Percentiles rank a stretch among this genome's conserved stretches.
phyloP scores from a whole-genome alignment of 2,888 invertebrate species.

The Hetaerina titia region DNA sequence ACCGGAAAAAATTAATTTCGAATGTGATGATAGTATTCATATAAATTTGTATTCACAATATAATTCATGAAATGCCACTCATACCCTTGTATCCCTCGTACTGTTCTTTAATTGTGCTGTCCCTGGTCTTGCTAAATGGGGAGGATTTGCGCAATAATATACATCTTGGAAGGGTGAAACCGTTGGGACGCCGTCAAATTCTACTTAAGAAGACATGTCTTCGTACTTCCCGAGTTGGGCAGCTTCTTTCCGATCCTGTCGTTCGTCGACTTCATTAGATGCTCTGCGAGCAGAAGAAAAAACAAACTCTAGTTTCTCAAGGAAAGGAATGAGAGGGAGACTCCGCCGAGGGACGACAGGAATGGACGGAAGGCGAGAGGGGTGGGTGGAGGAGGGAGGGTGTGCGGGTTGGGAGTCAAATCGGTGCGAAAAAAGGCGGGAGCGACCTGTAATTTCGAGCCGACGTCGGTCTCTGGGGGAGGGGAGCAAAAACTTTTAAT shows the following conservation, averaged over 20 bases:
- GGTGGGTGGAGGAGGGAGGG: neutral
- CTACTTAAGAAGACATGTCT: neutral
- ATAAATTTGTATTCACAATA: no score
- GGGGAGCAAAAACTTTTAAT: conserved; percentile 33
- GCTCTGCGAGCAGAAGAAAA: neutral
- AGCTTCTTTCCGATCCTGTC: neutral
- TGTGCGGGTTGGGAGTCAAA: neutral
- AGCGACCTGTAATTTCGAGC: conserved; percentile 19
- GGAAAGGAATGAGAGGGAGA: neutral
- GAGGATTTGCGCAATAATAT: neutral
- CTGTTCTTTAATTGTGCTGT: no score
- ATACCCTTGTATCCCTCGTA: no score
- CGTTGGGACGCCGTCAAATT: neutral
- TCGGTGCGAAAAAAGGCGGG: neutral
- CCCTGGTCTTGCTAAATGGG: no score
- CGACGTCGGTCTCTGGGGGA: neutral
- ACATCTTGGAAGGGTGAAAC: neutral
- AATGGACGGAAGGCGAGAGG: no score
- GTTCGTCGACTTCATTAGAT: neutral
- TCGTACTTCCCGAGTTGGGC: no score
- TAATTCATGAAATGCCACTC: no score
- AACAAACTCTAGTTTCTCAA: neutral
- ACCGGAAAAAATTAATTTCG: no score
- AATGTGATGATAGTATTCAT: no score
- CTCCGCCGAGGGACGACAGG: neutral